Evolutionary conservation across 2,888 invertebrate genomes (phyloP), one percentile per base, ranked within the genome.

Genomic region (Balanococcus diminutus): DNA sequence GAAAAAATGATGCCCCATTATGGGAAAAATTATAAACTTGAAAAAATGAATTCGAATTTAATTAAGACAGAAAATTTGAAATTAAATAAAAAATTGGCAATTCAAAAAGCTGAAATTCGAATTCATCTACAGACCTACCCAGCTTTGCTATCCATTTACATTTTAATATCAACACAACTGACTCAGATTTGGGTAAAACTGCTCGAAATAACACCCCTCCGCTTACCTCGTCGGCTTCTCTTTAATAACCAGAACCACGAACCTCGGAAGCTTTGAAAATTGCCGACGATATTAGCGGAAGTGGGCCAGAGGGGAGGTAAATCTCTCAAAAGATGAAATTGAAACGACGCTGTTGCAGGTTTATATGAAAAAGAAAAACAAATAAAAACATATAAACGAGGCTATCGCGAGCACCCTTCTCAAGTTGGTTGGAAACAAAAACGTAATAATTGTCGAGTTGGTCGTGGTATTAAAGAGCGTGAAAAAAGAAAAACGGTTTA

Each of bases 381-480:
- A 67, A 25, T 28, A 67, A 28, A 25, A 28, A 67, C 28, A 14
- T 14, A 25, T 25, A 61, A 61, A 61, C 61, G 61, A 25, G 25
- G 25, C 61, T 61, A 25, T 61, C 25, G 25, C 22, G 28, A 28
- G 28, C 28, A 67, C 25, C 16, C 28, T 28, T 19, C 14, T 56
- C 22, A 8, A 19, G 46, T 46, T n/a, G 46, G 46, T n/a, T 46
- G 46, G 16, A 67, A 67, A 67, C 75, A 79, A 36, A 36, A 79
- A 36, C 36, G 28, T 32, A 79, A 79, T 79, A 79, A 79, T 79
- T 36, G 75, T 79, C 75, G 75, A 19, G 36, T 79, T 79, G 28
- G n/a, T 67, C 28, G 28, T 31, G 16, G 28, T 67, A 28, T 28
- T 25, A 28, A 22, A 72, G 31, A 72, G 72, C 72, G 31, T 72